Base-by-base conservation (phyloP, 2,797 vertebrate genomes). In the Myripristis jacobus region DNA sequence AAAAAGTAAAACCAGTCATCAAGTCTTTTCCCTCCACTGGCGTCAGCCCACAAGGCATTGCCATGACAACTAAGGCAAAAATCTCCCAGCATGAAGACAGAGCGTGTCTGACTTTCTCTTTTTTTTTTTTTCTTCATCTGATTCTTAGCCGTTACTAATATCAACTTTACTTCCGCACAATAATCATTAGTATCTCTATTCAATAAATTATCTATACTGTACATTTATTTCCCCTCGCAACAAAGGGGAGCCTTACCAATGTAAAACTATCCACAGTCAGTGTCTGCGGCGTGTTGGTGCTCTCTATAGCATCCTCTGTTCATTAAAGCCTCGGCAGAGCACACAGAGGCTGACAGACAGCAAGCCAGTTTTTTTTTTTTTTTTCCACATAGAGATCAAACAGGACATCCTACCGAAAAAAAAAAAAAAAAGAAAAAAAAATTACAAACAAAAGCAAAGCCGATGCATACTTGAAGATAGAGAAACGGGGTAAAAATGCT, bases 171-270 rank as follows among this genome's bases (percentile, higher is more conserved):
- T 63, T 73, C 77, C 79, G 61, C 84, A 90, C 89, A 91, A 89
- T 91, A 91, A 88, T 89, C 89, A 89, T 89, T 91, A 89, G 91
- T 89, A 93, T 91, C 92, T 93, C 93, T 94, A 91, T 94, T 93
- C 92, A 95, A 95, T 95, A 95, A 95, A 95, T 95, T 94, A 95
- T 94, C 91, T 94, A 88, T 94, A 93, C 92, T 92, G 88, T 93
- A 92, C 92, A 92, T 91, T 92, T 92, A 91, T 90, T 91, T 7
- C 5, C 88, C 85, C 88, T 86, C 81, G 87, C 89, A 90, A 87
- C 87, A 74, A 82, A 79, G 75, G 71, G 81, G 83, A 77, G 85
- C 66, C 76, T 81, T 85, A 76, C 87, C 80, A 77, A 73, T 87
- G 88, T 93, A 92, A 92, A 93, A 84, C 87, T 86, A 83, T 85